Conservation (phyloP, 2,113 vertebrate species). For the Gymnocephalus cernua region DNA sequence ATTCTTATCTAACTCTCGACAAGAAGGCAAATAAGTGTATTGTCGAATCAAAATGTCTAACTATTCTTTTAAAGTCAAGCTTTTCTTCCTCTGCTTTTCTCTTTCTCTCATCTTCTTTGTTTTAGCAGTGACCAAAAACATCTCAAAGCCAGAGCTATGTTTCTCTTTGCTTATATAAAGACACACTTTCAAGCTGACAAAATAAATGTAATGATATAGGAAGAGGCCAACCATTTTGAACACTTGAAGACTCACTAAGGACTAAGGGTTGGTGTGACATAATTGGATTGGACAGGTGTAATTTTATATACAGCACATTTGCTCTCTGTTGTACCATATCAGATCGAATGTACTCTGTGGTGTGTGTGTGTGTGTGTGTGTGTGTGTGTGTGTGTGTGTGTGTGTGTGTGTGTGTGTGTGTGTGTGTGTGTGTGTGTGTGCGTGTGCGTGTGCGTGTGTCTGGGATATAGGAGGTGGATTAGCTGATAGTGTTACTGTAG, state of each 20-base stretch:
- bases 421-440: background rate
- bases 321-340: conserved; percentile 8
- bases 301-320: conserved; percentile 1
- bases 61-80: background rate
- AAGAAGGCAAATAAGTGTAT: background rate
- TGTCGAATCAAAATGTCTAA: background rate
- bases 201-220: background rate
- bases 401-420: background rate
- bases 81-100: background rate
- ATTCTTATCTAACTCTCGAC: background rate
- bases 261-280: background rate
- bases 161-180: conserved; percentile 11
- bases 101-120: background rate
- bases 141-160: conserved; percentile 10
- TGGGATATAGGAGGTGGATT: background rate
- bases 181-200: background rate
- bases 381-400: background rate
- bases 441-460: background rate
- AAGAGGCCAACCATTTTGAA: too few species aligned
- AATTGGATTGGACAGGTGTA: background rate
- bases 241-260: too few species aligned
- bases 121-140: background rate
- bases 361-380: background rate
- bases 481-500: conserved; percentile 30
- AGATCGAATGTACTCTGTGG: conserved; percentile 13